Evolutionary conservation across 2,797 vertebrate species (phyloP), one percentile per base, ranked within the genome.

Genomic region (Siniperca scherzeri): DNA sequence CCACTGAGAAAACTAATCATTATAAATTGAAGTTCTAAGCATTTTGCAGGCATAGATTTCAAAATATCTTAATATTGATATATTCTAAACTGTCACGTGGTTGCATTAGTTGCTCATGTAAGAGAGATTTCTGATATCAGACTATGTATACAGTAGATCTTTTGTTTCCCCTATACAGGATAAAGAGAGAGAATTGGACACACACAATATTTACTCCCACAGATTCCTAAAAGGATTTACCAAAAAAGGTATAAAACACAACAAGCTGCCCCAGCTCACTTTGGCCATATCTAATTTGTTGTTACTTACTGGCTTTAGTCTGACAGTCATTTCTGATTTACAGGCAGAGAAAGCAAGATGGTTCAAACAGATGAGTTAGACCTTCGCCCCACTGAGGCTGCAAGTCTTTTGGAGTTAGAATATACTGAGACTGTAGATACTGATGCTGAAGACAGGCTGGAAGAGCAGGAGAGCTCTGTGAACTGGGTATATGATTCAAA

Each of bases 131-230:
- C 25, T 46, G 25, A 40, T 44, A n/a, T 40, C 25, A 46, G 19
- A 44, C 1, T 22, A 19, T 14, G 10, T 7, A 14, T 36, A 30
- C 30, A n/a, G 10, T n/a, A 16, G 10, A n/a, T 50, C 7, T 57
- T 76, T 71, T 73, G 17, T 70, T 83, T 65, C 48, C 3, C 79
- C 46, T 68, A 30, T 42, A 88, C 76, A 97, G 96, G 93, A 96
- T 64, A 95, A 91, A 79, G 93, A 96, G 38, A 90, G 81, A n/a
- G 91, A 96, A 66, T 84, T 96, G 55, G 89, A 93, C n/a, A 77
- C 88, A 62, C 91, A 83, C 87, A 96, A 96, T 65, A 97, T 97
- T 91, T 97, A 96, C 75, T 86, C 94, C 66, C 94, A 95, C 70
- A 77, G 85, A 87, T 92, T 95, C 80, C 82, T 88, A 64, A 95